Evolutionary conservation across 2,888 invertebrate genomes (phyloP).

Genomic region (Dynastes tityus): DNA sequence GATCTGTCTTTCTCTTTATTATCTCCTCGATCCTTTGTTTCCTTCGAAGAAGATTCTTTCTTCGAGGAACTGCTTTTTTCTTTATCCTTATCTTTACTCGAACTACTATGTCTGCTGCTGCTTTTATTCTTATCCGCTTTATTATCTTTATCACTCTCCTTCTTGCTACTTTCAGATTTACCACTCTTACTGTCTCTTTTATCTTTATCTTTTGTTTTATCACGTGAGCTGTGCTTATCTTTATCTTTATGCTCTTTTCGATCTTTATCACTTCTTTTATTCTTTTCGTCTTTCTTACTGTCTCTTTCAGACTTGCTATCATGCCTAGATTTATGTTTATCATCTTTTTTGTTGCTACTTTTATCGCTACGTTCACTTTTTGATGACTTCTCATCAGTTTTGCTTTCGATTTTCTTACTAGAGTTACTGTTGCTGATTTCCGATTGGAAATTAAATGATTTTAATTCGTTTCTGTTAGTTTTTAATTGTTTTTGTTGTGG

Average conservation of each 20-base stretch:
- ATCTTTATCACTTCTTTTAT: constrained; percentile 37
- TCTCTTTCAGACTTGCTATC: constrained; percentile 61
- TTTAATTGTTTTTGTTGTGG: constrained; percentile 47
- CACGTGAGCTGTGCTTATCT: constrained; percentile 59
- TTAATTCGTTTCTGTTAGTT: constrained; percentile 38
- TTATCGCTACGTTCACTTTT: constrained; percentile 46
- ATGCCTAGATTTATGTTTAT: constrained; percentile 60
- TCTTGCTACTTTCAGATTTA: constrained; percentile 61
- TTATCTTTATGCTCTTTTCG: constrained; percentile 44
- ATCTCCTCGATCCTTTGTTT: constrained; percentile 54
- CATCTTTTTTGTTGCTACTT: constrained; percentile 68
- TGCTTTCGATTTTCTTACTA: constrained; percentile 51
- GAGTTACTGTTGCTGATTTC: constrained; percentile 42
- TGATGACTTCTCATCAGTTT: constrained; percentile 52
- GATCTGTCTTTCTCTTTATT: constrained; percentile 51
- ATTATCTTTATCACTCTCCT: constrained; percentile 57
- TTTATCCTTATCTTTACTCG: constrained; percentile 61
- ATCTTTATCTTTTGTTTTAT: constrained; percentile 52
- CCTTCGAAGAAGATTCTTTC: constrained; percentile 57
- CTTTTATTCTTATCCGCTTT: constrained; percentile 61
- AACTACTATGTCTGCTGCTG: constrained; percentile 57
- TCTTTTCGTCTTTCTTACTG: constrained; percentile 52
- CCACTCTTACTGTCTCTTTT: constrained; percentile 61
- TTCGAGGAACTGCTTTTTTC: constrained; percentile 52
- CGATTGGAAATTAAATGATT: constrained; percentile 48